phyloP scores from a whole-genome alignment of 1,140 invertebrate species.

The Sarcophaga bullata region DNA sequence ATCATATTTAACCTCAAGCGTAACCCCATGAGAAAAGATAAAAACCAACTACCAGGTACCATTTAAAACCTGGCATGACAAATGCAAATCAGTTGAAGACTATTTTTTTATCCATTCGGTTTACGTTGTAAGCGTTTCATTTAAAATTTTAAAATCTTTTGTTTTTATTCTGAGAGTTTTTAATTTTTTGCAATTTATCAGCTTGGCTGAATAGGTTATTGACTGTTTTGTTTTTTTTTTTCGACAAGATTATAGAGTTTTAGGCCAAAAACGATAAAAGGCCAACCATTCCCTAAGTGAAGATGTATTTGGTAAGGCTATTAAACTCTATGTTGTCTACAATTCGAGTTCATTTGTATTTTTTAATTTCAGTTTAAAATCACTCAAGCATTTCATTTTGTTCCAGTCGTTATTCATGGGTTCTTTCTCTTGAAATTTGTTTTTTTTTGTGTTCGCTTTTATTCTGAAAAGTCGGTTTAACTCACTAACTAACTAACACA shows the following conservation, averaged over 20 bases:
- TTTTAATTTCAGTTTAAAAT: neutral
- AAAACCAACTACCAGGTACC: neutral
- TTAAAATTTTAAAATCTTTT: constrained; percentile 1
- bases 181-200: constrained; percentile 11
- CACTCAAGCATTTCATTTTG: constrained; percentile 28
- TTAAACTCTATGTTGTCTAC: neutral
- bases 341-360: neutral
- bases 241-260: neutral
- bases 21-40: neutral
- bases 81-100: neutral
- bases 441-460: neutral
- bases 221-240: constrained; percentile 10
- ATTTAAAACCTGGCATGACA: neutral
- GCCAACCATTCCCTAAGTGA: neutral
- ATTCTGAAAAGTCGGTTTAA: neutral
- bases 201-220: constrained; percentile 37
- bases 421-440: constrained; percentile 20
- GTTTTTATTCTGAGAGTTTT: neutral
- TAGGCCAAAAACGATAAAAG: neutral
- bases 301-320: neutral
- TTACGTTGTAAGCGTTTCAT: neutral
- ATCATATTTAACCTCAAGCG: constrained; percentile 20
- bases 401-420: neutral
- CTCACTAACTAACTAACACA: too few species aligned
- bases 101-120: neutral